phyloP scores from a whole-genome alignment of 2,113 vertebrate species.

The Danio rerio region GRCz12tu NC_133199.1:23509501-23510000 shows the following conservation, averaged over 20 bases:
- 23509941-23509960: slow-evolving; percentile 70
- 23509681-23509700: neutral
- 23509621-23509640: too few species aligned
- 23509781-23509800: neutral
- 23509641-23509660: too few species aligned
- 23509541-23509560: too few species aligned
- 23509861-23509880: slow-evolving; percentile 63
- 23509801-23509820: slow-evolving; percentile 14
- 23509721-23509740: neutral
- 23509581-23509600: too few species aligned
- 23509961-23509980: slow-evolving; percentile 57
- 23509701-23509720: neutral
- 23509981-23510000: slow-evolving; percentile 68
- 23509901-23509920: slow-evolving; percentile 78
- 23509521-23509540: too few species aligned
- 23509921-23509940: slow-evolving; percentile 69
- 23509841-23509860: slow-evolving; percentile 48
- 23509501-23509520: too few species aligned
- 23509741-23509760: neutral
- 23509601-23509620: too few species aligned
- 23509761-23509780: neutral
- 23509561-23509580: too few species aligned
- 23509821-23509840: slow-evolving; percentile 24
- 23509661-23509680: neutral
- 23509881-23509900: slow-evolving; percentile 75